A percentile compares a stretch with the other conserved stretches of the same genome.
Conservation (phyloP, 2,797 vertebrate genomes). For the Lagocephalus sceleratus region DNA sequence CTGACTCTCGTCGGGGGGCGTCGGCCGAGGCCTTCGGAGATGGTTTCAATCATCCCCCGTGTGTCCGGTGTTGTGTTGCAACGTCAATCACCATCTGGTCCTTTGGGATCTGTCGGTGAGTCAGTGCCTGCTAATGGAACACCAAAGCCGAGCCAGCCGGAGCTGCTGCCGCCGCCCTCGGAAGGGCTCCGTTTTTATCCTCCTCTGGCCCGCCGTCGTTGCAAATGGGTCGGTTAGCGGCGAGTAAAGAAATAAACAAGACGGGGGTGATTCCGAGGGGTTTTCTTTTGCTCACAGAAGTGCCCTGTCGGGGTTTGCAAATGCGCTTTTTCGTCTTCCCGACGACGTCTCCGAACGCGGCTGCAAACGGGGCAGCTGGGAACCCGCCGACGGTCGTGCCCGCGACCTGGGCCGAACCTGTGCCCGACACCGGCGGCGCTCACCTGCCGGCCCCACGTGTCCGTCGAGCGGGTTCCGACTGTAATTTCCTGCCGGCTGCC, state of each 20-base stretch:
- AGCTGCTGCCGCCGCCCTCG: constrained; percentile 38
- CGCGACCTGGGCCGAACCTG: no score
- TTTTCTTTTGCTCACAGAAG: constrained; percentile 17
- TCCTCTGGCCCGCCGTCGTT: constrained; percentile 58
- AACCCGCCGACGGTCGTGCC: no score
- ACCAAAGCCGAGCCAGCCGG: constrained; percentile 53
- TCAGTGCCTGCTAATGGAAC: constrained; percentile 59
- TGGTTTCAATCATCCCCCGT: constrained; percentile 26
- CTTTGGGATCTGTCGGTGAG: constrained; percentile 40
- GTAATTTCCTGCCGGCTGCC: constrained; percentile 68
- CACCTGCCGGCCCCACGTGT: constrained; percentile 9
- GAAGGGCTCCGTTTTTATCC: constrained; percentile 54
- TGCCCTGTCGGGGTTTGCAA: constrained; percentile 8
- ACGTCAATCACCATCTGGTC: constrained; percentile 53
- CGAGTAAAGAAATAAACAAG: constrained; percentile 38
- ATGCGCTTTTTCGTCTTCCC: constrained; percentile 10
- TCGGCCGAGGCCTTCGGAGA: constrained; percentile 24
- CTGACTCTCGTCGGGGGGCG: constrained; percentile 1
- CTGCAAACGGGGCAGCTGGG: constrained; percentile 10
- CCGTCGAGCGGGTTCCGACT: constrained; percentile 33
- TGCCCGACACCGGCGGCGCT: constrained; percentile 5
- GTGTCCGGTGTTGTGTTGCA: constrained; percentile 31
- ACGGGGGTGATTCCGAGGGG: constrained; percentile 31
- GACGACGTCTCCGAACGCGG: constrained; percentile 9
- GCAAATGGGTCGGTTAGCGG: constrained; percentile 66